These are phyloP conservation scores for Patella caerulea DNA, from an alignment of 2,888 invertebrate species.

Conservation along the genomic window DNA sequence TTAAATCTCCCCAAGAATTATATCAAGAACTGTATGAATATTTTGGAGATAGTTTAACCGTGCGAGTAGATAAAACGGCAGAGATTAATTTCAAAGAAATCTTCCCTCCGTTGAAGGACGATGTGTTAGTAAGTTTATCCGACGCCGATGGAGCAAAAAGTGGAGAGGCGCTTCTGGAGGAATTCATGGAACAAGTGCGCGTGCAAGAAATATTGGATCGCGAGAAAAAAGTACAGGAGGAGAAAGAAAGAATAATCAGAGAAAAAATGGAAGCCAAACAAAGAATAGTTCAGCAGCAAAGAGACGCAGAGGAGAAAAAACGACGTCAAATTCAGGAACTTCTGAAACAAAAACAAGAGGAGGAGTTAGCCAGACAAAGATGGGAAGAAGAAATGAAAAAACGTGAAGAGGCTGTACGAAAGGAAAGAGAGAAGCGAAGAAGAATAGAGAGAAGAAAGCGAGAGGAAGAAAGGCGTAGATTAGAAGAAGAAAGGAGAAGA, in stretches of 20 bases:
- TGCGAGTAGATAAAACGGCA: conserved; percentile 49
- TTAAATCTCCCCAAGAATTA: conserved; percentile 39
- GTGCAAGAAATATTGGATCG: conserved; percentile 51
- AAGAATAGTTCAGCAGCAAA: conserved; percentile 29
- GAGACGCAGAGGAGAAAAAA: conserved; percentile 25
- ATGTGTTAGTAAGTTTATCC: conserved; percentile 49
- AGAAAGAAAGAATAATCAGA: conserved; percentile 28
- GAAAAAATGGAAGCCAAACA: conserved; percentile 26
- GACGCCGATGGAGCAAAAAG: conserved; percentile 59
- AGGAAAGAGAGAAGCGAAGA: conserved; percentile 24
- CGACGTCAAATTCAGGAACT: conserved; percentile 34
- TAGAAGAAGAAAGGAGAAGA: conserved; percentile 12
- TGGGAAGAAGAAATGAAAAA: conserved; percentile 23
- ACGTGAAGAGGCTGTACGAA: conserved; percentile 19
- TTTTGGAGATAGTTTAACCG: conserved; percentile 68
- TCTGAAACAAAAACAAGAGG: conserved; percentile 37
- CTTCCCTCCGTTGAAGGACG: conserved; percentile 47
- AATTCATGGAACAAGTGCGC: conserved; percentile 60
- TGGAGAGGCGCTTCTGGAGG: conserved; percentile 65
- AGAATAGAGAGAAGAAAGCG: neutral
- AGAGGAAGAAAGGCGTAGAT: neutral
- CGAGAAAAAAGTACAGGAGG: conserved; percentile 43
- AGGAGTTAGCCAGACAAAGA: conserved; percentile 18
- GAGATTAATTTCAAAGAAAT: conserved; percentile 34
- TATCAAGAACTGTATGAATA: conserved; percentile 64